A percentile compares a stretch with the other conserved stretches of the same genome.
Evolutionary conservation across 2,888 invertebrate genomes (phyloP).

Genomic region (Epirrhoe alternata): DNA sequence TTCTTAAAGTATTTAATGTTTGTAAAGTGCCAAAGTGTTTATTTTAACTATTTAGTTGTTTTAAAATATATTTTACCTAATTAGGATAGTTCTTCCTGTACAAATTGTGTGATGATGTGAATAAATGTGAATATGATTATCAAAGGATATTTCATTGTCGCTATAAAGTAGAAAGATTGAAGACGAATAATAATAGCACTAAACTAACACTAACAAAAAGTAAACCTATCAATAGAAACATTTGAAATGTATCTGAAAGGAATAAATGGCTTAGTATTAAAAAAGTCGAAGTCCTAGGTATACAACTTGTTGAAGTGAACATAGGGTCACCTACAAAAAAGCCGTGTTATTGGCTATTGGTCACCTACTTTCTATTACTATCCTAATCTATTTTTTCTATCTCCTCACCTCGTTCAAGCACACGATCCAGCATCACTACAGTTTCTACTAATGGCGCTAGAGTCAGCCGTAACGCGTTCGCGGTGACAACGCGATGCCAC

Average conservation of each 20-base stretch:
- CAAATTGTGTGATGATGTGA: conserved; percentile 47
- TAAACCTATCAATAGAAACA: no score
- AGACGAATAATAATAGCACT: no score
- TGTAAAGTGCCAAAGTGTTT: conserved; percentile 46
- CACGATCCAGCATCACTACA: conserved; percentile 91
- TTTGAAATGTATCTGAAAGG: no score
- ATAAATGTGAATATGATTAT: conserved; percentile 43
- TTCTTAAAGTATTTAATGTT: conserved; percentile 26
- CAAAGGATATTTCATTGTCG: neutral
- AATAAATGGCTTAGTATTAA: no score
- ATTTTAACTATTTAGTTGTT: conserved; percentile 25
- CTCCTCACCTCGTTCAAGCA: conserved; percentile 86
- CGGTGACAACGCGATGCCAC: conserved; percentile 91
- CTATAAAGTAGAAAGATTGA: no score
- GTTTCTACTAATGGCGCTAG: conserved; percentile 94
- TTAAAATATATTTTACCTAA: conserved; percentile 30
- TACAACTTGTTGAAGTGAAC: no score
- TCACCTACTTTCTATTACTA: no score
- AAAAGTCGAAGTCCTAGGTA: no score
- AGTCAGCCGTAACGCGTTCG: conserved; percentile 92
- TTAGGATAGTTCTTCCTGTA: conserved; percentile 39
- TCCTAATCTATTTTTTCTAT: neutral
- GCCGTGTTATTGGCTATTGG: no score
- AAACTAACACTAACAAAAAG: no score
- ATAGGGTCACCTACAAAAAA: no score